These are phyloP conservation scores for Chesias legatella DNA, from an alignment of 2,888 invertebrate genomes.

Conservation along the genomic window DNA sequence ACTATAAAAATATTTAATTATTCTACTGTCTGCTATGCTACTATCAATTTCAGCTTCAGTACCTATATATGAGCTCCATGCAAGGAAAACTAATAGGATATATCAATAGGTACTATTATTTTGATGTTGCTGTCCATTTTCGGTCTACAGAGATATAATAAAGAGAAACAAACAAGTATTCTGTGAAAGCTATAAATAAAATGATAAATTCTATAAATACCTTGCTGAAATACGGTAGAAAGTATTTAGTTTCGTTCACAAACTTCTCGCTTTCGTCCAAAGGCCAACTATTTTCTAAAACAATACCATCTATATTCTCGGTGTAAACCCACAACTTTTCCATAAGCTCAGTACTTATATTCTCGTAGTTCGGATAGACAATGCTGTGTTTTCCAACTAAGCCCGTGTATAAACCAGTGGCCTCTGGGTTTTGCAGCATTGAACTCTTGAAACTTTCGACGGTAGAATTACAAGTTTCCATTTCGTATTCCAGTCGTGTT, in stretches of 20 bases:
- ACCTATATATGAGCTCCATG: too few relatives aligned
- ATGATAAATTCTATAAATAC: too few relatives aligned
- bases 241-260: conserved; percentile 45
- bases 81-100: too few relatives aligned
- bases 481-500: conserved; percentile 11
- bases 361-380: conserved; percentile 55
- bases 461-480: conserved; percentile 25
- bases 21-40: too few relatives aligned
- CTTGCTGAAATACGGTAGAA: conserved; percentile 74
- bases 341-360: conserved; percentile 40
- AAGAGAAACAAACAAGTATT: too few relatives aligned
- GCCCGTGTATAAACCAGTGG: conserved; percentile 45
- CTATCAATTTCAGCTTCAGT: too few relatives aligned
- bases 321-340: conserved; percentile 48
- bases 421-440: conserved; percentile 37
- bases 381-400: conserved; percentile 36
- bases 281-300: conserved; percentile 81
- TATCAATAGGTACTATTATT: too few relatives aligned
- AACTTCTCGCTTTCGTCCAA: conserved; percentile 55
- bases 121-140: too few relatives aligned
- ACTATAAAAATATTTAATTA: too few relatives aligned
- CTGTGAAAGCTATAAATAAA: too few relatives aligned
- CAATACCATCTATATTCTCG: conserved; percentile 56
- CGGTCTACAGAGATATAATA: too few relatives aligned
- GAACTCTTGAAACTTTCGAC: conserved; percentile 35